Conservation (phyloP, 2,888 invertebrate species). For the Cheilosia vulpina region DNA sequence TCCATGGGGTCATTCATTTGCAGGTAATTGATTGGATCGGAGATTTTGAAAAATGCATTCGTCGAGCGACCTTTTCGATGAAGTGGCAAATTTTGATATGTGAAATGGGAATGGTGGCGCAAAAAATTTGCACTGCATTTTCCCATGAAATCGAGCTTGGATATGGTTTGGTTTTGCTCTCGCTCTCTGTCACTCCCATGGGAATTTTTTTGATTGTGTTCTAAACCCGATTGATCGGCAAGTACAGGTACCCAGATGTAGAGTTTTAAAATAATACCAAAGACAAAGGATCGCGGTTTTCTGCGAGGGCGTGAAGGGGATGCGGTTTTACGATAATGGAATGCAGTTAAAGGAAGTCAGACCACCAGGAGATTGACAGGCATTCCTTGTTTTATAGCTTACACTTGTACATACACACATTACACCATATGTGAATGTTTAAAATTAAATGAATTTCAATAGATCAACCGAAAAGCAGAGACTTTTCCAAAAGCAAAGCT, state of each 20-base stretch:
- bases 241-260: slow-evolving; percentile 16
- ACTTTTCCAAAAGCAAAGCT: too few relatives aligned
- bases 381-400: too few relatives aligned
- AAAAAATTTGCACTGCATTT: slow-evolving; percentile 56
- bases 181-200: slow-evolving; percentile 12
- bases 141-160: slow-evolving; percentile 60
- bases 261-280: slow-evolving; percentile 14
- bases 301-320: too few relatives aligned
- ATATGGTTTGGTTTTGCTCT: slow-evolving; percentile 26
- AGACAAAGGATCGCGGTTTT: neutral
- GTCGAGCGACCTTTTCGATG: slow-evolving; percentile 42
- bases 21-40: slow-evolving; percentile 72
- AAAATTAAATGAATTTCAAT: too few relatives aligned
- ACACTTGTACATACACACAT: too few relatives aligned
- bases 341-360: too few relatives aligned
- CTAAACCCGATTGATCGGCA: slow-evolving; percentile 43
- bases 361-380: too few relatives aligned
- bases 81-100: slow-evolving; percentile 61
- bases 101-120: slow-evolving; percentile 22
- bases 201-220: slow-evolving; percentile 42
- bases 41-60: slow-evolving; percentile 69
- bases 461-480: too few relatives aligned
- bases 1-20: slow-evolving; percentile 72
- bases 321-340: too few relatives aligned
- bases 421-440: too few relatives aligned